Percentiles rank a stretch among this genome's conserved stretches.
Conservation (phyloP, 2,797 vertebrate species). For the Cheirogaleus major region DNA sequence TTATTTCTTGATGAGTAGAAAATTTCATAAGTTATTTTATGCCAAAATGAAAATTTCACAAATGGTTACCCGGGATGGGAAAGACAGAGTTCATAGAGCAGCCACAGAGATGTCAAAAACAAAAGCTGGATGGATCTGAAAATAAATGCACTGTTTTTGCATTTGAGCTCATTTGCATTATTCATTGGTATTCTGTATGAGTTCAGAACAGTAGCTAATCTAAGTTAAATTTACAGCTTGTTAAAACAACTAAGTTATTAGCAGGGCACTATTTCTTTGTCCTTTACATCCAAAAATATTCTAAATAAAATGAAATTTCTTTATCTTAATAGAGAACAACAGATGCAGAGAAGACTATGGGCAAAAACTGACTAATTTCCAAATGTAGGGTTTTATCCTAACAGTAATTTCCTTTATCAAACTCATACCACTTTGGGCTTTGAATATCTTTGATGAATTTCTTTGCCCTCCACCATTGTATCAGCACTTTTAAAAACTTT, state of each 20-base stretch:
- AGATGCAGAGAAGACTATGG: background rate
- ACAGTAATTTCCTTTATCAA: background rate
- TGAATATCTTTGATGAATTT: background rate
- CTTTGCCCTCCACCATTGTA: background rate
- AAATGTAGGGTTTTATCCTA: background rate
- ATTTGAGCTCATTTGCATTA: background rate
- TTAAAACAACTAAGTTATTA: slow-evolving; percentile 33
- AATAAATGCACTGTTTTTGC: background rate
- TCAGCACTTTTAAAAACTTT: background rate
- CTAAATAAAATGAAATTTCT: background rate
- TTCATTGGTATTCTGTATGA: slow-evolving; percentile 20
- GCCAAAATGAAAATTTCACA: background rate
- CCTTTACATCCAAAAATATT: background rate
- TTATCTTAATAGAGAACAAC: slow-evolving; percentile 7
- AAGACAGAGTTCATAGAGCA: slow-evolving; percentile 39
- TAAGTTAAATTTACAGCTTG: slow-evolving; percentile 35
- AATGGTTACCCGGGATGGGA: background rate
- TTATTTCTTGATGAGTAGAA: background rate
- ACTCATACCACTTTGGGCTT: background rate
- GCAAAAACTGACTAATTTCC: background rate
- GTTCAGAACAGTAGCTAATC: background rate
- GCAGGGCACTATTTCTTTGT: background rate
- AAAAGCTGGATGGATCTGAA: background rate
- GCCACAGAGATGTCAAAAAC: slow-evolving; percentile 42
- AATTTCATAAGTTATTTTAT: background rate